A percentile compares a stretch with the other conserved stretches of the same genome.
Evolutionary conservation across 2,797 vertebrate genomes (phyloP).

Genomic region (Kryptopterus vitreolus): DNA sequence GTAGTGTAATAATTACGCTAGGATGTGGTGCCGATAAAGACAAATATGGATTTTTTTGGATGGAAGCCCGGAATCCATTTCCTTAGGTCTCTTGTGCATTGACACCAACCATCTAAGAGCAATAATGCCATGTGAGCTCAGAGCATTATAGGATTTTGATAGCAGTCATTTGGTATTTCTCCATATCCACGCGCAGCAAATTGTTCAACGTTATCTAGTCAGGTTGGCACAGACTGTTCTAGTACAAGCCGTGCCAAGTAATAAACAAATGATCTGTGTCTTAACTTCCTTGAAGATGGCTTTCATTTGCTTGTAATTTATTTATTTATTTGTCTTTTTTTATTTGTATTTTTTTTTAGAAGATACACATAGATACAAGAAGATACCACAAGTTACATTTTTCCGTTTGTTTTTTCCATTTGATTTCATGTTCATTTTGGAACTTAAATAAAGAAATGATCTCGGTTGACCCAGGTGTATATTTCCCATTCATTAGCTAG

Average conservation of each 20-base stretch:
- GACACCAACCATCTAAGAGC: slow-evolving; percentile 61
- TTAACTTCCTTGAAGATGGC: not conserved
- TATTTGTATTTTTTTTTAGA: not conserved
- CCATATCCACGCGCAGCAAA: not conserved
- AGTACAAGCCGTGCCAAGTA: slow-evolving; percentile 7
- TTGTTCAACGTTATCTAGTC: too few relatives aligned
- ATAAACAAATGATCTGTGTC: not conserved
- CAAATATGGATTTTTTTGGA: slow-evolving; percentile 19
- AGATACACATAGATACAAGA: not conserved
- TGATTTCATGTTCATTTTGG: not conserved
- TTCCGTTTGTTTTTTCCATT: not conserved
- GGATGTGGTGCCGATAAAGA: slow-evolving; percentile 4
- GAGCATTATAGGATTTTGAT: slow-evolving; percentile 47
- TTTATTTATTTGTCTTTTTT: not conserved
- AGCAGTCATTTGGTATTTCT: slow-evolving; percentile 32
- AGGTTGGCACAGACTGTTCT: too few relatives aligned
- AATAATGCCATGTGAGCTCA: slow-evolving; percentile 65
- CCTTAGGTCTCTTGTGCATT: slow-evolving; percentile 57
- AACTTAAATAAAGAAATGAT: not conserved
- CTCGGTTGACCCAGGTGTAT: not conserved
- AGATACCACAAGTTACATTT: not conserved
- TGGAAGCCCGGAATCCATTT: slow-evolving; percentile 69
- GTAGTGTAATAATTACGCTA: slow-evolving; percentile 48
- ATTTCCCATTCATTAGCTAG: not conserved
- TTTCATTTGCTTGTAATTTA: slow-evolving; percentile 26